Conservation (phyloP, 2,113 vertebrate genomes). For the Antennarius striatus region DNA sequence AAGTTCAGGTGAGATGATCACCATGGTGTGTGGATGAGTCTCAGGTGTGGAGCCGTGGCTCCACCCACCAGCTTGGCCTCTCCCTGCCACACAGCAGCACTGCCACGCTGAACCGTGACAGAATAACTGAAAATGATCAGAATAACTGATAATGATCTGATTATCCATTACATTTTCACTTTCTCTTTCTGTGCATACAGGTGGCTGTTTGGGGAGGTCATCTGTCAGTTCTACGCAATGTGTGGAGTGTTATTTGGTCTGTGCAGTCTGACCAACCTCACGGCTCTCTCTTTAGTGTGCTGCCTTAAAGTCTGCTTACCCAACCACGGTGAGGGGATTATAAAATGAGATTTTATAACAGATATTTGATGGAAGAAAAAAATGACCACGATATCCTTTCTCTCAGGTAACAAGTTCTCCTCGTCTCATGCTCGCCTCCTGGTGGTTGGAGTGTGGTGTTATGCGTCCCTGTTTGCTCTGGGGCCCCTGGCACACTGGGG, state of each 20-base stretch:
- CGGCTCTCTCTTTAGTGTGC: slow-evolving; percentile 83
- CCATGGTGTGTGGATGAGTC: too few species aligned
- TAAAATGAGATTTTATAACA: too few species aligned
- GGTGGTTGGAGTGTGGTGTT: slow-evolving; percentile 82
- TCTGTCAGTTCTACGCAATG: slow-evolving; percentile 84
- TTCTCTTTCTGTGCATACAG: slow-evolving; percentile 60
- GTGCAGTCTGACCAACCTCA: slow-evolving; percentile 86
- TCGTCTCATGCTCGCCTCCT: slow-evolving; percentile 76
- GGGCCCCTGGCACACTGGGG: slow-evolving; percentile 85
- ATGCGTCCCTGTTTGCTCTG: slow-evolving; percentile 79
- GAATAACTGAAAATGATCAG: background rate
- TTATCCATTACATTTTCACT: background rate
- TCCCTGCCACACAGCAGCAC: too few species aligned
- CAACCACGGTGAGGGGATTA: slow-evolving; percentile 76
- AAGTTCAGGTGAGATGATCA: too few species aligned
- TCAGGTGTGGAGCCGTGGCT: too few species aligned
- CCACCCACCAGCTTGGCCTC: too few species aligned
- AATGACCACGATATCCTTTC: slow-evolving; percentile 5
- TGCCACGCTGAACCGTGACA: too few species aligned
- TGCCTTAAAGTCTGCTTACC: slow-evolving; percentile 89
- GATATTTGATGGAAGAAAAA: too few species aligned
- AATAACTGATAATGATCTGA: background rate
- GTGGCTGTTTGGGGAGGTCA: slow-evolving; percentile 83
- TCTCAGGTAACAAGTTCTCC: slow-evolving; percentile 83
- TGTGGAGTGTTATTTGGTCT: slow-evolving; percentile 87